Base-by-base conservation (phyloP, 2,797 vertebrate species). In the Aphelocoma californica region DNA sequence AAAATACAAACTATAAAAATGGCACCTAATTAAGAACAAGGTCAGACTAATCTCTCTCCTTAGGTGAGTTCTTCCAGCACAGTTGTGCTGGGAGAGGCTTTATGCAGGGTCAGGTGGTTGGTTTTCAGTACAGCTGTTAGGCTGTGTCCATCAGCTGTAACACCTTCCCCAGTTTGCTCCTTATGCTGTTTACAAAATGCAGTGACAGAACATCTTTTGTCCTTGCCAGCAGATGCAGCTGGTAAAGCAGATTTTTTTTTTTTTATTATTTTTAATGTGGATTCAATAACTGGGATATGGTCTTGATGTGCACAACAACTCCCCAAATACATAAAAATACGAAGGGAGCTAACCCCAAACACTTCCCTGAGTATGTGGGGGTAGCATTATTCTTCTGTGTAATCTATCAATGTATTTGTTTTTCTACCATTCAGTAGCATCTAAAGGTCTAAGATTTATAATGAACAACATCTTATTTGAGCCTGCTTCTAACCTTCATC, bases 211-310 rank as follows among this genome's bases (percentile, higher is more conserved):
- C 9, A 45, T 83, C 58, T 94, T 97, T 97, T 97, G 96, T 96
- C 89, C 93, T 94, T 92, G 91, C 74, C 95, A 97, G 91, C 85
- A 98, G 93, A 94, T 91, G 71, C 92, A 96, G 94, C 87, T 95
- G 93, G 96, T 96, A 88, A 94, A 56, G 86, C 40, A 79, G 79
- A 81, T 78, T 87, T 95, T 77, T 75, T 53, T 42, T 48, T 40
- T 29, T 74, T 85, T 57, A 34, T 34, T 34, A 34, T 34, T 57
- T 56, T 31, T 20, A 2, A 13, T 65, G 34, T 48, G 50, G 58
- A 65, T 91, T 88, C 65, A 86, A 5, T 94, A 91, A 92, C 64
- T 96, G 87, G 90, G 87, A 81, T 83, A 51, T 74, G 77, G 86
- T 77, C 96, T 96, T 94, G 87, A 88, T 82, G 77, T 54, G 32